phyloP scores from a whole-genome alignment of 2,797 vertebrate genomes.

The Rhabdomys pumilio region DNA sequence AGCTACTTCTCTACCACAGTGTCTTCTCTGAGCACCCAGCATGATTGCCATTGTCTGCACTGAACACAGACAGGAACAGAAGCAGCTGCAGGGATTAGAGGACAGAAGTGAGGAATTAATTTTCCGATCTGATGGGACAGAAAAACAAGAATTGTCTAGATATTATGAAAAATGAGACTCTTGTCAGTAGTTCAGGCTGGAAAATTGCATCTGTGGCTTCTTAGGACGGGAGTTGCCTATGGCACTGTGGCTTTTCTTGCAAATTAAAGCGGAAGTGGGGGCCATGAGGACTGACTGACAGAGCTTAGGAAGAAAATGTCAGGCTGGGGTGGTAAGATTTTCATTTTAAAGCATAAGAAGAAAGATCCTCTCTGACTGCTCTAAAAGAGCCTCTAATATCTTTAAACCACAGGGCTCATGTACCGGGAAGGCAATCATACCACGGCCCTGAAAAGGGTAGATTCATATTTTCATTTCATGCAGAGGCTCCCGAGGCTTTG shows the following conservation, averaged over 20 bases:
- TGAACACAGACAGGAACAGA: not conserved
- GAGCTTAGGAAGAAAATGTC: not conserved
- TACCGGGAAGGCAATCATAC: constrained; percentile 29
- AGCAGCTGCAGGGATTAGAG: not conserved
- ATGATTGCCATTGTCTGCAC: not conserved
- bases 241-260: not conserved
- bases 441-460: not conserved
- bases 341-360: not conserved
- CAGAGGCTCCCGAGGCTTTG: not conserved
- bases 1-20: not conserved
- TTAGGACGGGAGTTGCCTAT: not conserved
- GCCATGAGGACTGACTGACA: not conserved
- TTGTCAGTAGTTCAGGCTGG: not conserved
- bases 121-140: constrained; percentile 6
- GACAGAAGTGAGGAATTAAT: not conserved
- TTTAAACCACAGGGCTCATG: not conserved
- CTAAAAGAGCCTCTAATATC: not conserved
- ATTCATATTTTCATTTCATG: constrained; percentile 20
- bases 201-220: not conserved
- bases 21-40: not conserved
- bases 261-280: not conserved
- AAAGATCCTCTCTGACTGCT: not conserved
- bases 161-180: not conserved
- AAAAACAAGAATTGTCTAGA: not conserved
- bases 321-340: not conserved